Evolutionary conservation across 1,140 invertebrate genomes (phyloP).

Genomic region (Bilobella aurantiaca): DNA sequence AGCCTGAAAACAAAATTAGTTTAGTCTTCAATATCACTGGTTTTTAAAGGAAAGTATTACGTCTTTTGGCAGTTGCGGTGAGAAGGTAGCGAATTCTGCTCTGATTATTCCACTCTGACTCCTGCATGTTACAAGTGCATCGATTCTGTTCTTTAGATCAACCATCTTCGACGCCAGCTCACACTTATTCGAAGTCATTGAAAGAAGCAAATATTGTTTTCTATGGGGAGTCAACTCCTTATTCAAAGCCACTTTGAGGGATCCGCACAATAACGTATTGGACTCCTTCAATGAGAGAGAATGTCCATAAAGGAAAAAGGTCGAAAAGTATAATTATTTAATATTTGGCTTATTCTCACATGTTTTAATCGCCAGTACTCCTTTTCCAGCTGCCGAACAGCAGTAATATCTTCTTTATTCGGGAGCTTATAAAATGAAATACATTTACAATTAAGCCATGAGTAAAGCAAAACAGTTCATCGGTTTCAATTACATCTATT

Average conservation of each 20-base stretch:
- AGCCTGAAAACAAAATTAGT: slow-evolving; percentile 9
- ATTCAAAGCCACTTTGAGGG: slow-evolving; percentile 20
- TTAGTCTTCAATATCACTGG: background rate
- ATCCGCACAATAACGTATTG: slow-evolving; percentile 20
- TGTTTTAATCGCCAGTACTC: slow-evolving; percentile 22
- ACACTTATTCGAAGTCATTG: slow-evolving; percentile 16
- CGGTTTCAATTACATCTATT: slow-evolving; percentile 24
- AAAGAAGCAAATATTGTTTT: slow-evolving; percentile 22
- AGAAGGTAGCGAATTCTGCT: slow-evolving; percentile 28
- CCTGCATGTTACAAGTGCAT: slow-evolving; percentile 9
- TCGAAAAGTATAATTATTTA: too few relatives aligned
- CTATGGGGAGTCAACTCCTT: slow-evolving; percentile 11
- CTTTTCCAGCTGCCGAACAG: slow-evolving; percentile 19
- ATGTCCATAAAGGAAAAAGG: background rate
- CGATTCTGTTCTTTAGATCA: slow-evolving; percentile 26
- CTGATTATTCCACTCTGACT: slow-evolving; percentile 15
- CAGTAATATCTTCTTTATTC: slow-evolving; percentile 12
- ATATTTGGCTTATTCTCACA: too few relatives aligned
- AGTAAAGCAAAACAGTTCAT: background rate
- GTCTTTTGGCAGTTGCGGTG: slow-evolving; percentile 11
- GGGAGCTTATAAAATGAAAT: slow-evolving; percentile 8
- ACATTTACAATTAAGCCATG: background rate
- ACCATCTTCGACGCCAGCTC: slow-evolving; percentile 25
- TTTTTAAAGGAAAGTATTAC: background rate
- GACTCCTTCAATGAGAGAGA: slow-evolving; percentile 22